Evolutionary conservation across 2,797 vertebrate species (phyloP).

Genomic region (Ceryle rudis): DNA sequence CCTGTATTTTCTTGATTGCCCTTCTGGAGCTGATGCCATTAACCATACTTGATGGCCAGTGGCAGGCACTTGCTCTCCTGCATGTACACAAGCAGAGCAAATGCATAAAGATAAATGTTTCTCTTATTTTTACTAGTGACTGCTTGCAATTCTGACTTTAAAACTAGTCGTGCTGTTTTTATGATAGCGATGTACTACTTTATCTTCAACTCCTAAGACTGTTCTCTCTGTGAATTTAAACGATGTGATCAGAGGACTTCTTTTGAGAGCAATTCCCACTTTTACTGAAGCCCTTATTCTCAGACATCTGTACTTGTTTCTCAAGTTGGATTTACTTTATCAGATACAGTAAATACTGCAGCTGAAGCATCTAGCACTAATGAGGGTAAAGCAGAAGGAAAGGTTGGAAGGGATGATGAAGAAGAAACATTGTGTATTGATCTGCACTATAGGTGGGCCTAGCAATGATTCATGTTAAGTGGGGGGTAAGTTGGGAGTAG

Average conservation of each 20-base stretch:
- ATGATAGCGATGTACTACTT: neutral
- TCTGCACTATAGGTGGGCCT: neutral
- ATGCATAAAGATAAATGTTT: neutral
- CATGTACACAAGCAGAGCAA: neutral
- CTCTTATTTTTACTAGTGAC: neutral
- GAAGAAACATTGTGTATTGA: neutral
- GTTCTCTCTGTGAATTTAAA: constrained; percentile 2
- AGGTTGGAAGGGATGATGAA: neutral
- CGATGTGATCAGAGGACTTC: neutral
- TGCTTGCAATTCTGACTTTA: neutral
- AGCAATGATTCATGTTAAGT: neutral
- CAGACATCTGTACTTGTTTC: neutral
- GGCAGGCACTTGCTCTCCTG: neutral
- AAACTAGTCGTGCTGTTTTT: neutral
- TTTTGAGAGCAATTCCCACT: neutral
- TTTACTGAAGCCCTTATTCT: neutral
- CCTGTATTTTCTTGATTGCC: neutral
- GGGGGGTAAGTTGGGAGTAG: neutral
- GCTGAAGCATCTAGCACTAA: neutral
- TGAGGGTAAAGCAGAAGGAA: neutral
- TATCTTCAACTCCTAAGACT: neutral
- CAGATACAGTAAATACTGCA: neutral
- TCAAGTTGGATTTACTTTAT: neutral
- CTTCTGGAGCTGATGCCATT: neutral
- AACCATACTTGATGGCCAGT: neutral